Evolutionary conservation across 2,113 vertebrate species (phyloP).

Genomic region (Sceloporus undulatus): DNA sequence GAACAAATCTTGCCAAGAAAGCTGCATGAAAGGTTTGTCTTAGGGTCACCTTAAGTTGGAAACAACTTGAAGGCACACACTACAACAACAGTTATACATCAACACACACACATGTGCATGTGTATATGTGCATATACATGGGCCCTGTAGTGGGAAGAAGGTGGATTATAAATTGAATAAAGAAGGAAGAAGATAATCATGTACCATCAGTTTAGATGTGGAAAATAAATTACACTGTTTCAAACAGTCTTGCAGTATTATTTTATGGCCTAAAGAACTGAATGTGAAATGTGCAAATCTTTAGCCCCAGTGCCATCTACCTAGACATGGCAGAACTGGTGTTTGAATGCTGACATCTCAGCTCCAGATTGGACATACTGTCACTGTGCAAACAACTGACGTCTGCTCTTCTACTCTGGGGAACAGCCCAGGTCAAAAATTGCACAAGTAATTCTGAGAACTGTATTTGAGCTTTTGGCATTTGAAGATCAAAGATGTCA

Average conservation of each 20-base stretch:
- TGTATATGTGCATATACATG: too few species aligned
- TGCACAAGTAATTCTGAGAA: neutral
- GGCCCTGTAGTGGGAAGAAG: too few species aligned
- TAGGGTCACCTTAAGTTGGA: too few species aligned
- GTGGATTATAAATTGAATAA: too few species aligned
- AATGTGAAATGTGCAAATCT: neutral
- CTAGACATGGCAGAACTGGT: neutral
- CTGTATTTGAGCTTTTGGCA: neutral
- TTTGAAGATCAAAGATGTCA: neutral
- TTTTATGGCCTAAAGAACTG: slow-evolving; percentile 1
- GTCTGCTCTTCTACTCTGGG: neutral
- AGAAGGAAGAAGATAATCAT: too few species aligned
- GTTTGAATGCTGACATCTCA: neutral
- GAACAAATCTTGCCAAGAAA: too few species aligned
- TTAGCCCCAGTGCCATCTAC: neutral
- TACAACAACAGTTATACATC: too few species aligned
- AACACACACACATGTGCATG: too few species aligned
- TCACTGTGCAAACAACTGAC: neutral
- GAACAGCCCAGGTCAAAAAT: neutral
- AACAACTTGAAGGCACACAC: too few species aligned
- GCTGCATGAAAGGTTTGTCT: too few species aligned
- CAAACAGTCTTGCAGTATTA: neutral
- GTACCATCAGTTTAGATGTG: neutral
- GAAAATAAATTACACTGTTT: neutral
- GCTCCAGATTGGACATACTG: neutral